Percentiles rank a stretch among this genome's conserved stretches.
phyloP scores from a whole-genome alignment of 2,113 vertebrate genomes.

The Paradoxurus hermaphroditus region DNA sequence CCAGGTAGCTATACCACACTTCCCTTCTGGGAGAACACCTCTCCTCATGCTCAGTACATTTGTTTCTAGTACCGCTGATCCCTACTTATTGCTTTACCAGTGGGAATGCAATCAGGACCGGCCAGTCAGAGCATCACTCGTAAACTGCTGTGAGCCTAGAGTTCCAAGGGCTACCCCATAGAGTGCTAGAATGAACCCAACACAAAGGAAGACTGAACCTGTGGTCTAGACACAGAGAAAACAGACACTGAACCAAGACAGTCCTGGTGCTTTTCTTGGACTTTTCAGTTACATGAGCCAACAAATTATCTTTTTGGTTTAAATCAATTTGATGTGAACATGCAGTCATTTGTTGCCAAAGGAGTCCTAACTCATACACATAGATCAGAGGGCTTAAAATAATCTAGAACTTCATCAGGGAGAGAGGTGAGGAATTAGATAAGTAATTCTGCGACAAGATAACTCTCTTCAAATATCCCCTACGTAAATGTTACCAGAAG shows the following conservation, averaged over 20 bases:
- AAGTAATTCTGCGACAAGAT: neutral
- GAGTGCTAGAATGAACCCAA: neutral
- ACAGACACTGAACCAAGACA: neutral
- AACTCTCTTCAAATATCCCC: neutral
- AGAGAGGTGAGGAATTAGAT: neutral
- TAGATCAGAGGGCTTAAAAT: neutral
- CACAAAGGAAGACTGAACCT: neutral
- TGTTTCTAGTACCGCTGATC: neutral
- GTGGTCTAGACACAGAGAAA: neutral
- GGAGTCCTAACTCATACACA: neutral
- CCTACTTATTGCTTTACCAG: neutral
- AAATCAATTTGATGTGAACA: neutral
- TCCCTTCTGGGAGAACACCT: neutral
- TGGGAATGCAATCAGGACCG: neutral
- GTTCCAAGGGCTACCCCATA: neutral
- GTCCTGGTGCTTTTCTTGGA: neutral
- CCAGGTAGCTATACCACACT: neutral
- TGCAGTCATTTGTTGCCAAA: constrained; percentile 17
- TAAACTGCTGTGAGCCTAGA: neutral
- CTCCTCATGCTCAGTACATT: neutral
- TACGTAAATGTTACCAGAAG: neutral
- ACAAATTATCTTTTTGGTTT: neutral
- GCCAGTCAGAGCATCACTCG: neutral
- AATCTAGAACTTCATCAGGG: neutral
- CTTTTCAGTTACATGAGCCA: neutral